phyloP scores from a whole-genome alignment of 2,797 vertebrate species.

The Pelodytes ibericus region DNA sequence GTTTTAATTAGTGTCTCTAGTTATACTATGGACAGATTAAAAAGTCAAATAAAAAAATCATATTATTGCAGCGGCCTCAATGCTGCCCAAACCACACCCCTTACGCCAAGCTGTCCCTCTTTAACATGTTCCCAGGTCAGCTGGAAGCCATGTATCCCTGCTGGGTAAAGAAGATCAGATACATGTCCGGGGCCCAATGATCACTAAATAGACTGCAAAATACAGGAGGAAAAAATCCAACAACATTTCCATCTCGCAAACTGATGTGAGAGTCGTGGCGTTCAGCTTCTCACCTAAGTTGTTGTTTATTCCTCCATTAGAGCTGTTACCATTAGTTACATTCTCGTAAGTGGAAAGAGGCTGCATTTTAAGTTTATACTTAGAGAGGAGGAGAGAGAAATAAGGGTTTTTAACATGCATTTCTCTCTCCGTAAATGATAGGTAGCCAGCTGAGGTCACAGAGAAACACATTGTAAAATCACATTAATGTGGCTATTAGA shows the following conservation, averaged over 20 bases:
- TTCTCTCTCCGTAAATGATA: slow-evolving; percentile 45
- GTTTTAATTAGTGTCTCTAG: too few species aligned
- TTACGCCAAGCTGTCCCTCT: too few species aligned
- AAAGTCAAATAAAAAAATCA: too few species aligned
- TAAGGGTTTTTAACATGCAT: slow-evolving; percentile 50
- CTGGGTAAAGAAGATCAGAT: too few species aligned
- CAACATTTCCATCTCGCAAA: slow-evolving; percentile 4
- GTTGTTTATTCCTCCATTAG: slow-evolving; percentile 52
- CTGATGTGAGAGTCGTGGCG: too few species aligned
- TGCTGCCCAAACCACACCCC: too few species aligned
- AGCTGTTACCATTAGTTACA: slow-evolving; percentile 45
- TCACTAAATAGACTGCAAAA: too few species aligned
- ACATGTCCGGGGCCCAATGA: too few species aligned
- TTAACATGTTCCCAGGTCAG: too few species aligned
- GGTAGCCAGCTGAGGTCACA: slow-evolving; percentile 37
- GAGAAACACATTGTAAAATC: slow-evolving; percentile 49
- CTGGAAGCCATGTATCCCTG: too few species aligned
- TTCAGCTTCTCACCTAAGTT: slow-evolving; percentile 29
- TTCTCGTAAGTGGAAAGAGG: slow-evolving; percentile 39
- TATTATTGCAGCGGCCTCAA: too few species aligned
- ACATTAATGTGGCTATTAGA: slow-evolving; percentile 51
- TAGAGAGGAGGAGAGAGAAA: slow-evolving; percentile 43
- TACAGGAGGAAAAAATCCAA: not conserved
- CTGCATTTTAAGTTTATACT: slow-evolving; percentile 53
- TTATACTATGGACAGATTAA: too few species aligned